Evolutionary conservation across 2,797 vertebrate genomes (phyloP), one percentile per base, ranked within the genome.

Genomic region (Tenualosa thibaudeaui): DNA sequence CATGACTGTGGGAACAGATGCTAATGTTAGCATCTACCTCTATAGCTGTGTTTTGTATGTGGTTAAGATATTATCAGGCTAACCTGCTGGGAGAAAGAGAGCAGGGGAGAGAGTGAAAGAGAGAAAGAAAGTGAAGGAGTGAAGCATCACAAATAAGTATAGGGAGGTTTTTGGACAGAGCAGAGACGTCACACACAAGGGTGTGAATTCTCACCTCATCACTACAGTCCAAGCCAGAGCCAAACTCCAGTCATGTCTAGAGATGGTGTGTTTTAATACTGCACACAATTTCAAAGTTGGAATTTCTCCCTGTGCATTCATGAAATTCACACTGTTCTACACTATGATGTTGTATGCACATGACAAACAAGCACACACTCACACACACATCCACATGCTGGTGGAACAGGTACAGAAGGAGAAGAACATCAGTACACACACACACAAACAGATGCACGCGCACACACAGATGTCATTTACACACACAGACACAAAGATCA

Each of bases 381-480:
- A 46, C 46, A 46, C 46, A 46, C 4, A 46, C 46, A 46, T 31
- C 31, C 31, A 98, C 89, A 92, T 98, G 62, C 94, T 98, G 0
- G 89, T 97, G 24, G 94, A 92, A 84, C 97, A 98, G 96, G 97
- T 98, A 85, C 8, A 17, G 9, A 22, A 65, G 68, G 9, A 8
- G 10, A 40, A 65, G 24, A 56, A 10, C n/a, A 60, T 22, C 26
- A 53, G 43, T 51, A 58, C 56, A 43, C 54, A 46, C 56, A 58
- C 3, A 40, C 68, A 75, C 68, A 75, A 15, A 19, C 43, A 65
- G 5, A 8, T 60, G 51, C 12, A 3, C 13, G 10, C 17, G 26
- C 43, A 83, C 58, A 49, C 46, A 31, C 31, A 0, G 31, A 31
- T 31, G 31, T 31, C 31, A 31, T 31, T 31, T 10, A 75, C 24